phyloP scores from a whole-genome alignment of 1,140 invertebrate species.

The Caenorhabditis remanei region DNA sequence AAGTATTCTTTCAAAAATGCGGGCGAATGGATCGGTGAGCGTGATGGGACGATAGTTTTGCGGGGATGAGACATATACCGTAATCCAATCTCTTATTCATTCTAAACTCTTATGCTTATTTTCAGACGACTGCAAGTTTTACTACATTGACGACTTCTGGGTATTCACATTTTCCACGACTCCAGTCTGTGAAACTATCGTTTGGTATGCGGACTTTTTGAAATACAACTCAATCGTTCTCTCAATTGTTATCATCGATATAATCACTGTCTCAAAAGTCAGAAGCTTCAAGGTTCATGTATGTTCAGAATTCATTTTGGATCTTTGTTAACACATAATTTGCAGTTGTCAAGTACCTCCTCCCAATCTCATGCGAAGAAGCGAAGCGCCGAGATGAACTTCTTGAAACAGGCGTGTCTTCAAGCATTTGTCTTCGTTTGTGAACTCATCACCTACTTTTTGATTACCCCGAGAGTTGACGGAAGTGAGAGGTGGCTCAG shows the following conservation, averaged over 20 bases:
- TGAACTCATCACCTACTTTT: slow-evolving; percentile 37
- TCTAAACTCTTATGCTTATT: not conserved
- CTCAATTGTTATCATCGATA: slow-evolving; percentile 19
- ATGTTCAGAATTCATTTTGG: not conserved
- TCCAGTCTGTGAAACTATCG: slow-evolving; percentile 1
- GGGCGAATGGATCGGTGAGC: too few relatives aligned
- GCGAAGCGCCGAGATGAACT: slow-evolving; percentile 24
- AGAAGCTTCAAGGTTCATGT: slow-evolving; percentile 2
- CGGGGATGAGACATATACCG: too few relatives aligned
- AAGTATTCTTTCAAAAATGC: too few relatives aligned
- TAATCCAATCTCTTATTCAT: too few relatives aligned
- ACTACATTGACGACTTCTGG: slow-evolving; percentile 3
- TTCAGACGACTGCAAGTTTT: slow-evolving; percentile 20
- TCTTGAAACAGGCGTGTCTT: slow-evolving; percentile 23
- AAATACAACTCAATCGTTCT: slow-evolving; percentile 21
- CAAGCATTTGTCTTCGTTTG: slow-evolving; percentile 25
- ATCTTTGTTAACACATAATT: not conserved
- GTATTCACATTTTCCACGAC: slow-evolving; percentile 28
- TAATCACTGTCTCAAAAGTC: slow-evolving; percentile 6
- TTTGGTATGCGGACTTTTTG: slow-evolving; percentile 41
- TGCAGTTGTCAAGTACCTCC: not conserved
- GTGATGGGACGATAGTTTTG: too few relatives aligned
- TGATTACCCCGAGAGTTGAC: slow-evolving; percentile 16
- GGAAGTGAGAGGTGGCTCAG: slow-evolving; percentile 29
- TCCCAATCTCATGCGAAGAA: slow-evolving; percentile 12